phyloP scores from a whole-genome alignment of 2,797 vertebrate genomes.

The Chromobotia macracanthus region DNA sequence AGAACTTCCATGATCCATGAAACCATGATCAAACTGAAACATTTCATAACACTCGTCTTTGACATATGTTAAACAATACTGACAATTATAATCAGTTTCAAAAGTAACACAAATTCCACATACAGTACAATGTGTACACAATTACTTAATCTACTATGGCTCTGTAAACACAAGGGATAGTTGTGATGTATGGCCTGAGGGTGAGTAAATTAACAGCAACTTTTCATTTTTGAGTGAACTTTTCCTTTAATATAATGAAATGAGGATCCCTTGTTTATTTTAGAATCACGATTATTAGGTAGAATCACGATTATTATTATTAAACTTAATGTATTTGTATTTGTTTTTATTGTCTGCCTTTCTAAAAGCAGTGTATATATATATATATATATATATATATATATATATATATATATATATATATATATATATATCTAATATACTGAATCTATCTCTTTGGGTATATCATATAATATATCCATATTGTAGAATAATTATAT shows the following conservation, averaged over 20 bases:
- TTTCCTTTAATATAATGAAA: background rate
- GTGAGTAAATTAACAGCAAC: too few relatives aligned
- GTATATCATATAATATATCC: background rate
- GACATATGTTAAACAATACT: background rate
- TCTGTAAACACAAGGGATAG: background rate
- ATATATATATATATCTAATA: too few relatives aligned
- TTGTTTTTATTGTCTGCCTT: background rate
- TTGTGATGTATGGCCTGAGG: too few relatives aligned
- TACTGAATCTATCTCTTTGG: too few relatives aligned
- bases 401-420: too few relatives aligned
- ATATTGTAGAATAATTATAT: conserved; percentile 1
- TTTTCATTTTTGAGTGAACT: too few relatives aligned
- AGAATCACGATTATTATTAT: background rate
- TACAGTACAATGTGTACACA: background rate
- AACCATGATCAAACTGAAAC: background rate
- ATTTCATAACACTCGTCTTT: background rate
- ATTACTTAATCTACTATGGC: background rate
- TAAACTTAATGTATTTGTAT: background rate
- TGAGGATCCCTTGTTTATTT: background rate
- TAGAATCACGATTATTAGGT: background rate
- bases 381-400: too few relatives aligned
- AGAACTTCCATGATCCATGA: too few relatives aligned
- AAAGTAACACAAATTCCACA: background rate
- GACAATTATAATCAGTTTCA: background rate
- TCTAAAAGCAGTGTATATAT: too few relatives aligned